phyloP scores from a whole-genome alignment of 2,888 invertebrate genomes.

The Ophion ellenae region DNA sequence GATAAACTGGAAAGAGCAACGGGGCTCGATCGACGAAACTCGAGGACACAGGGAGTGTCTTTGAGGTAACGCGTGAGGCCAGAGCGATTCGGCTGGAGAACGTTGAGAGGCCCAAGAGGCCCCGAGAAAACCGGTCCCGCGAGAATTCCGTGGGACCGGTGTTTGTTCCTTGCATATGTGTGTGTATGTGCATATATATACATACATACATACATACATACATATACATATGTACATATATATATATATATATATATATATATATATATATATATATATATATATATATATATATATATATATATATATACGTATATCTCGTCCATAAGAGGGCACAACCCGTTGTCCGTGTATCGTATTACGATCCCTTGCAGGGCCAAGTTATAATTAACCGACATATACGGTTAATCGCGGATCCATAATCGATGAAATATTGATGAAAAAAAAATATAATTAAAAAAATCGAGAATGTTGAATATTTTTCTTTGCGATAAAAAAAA shows the following conservation, averaged over 20 bases:
- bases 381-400: conserved; percentile 57
- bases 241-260: background rate
- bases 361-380: conserved; percentile 41
- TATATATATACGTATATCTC: background rate
- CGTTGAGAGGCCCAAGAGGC: conserved; percentile 39
- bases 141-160: conserved; percentile 64
- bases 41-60: conserved; percentile 48
- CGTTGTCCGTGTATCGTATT: conserved; percentile 47
- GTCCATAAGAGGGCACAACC: conserved; percentile 14
- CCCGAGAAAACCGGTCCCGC: conserved; percentile 59
- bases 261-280: too few relatives aligned
- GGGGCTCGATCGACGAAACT: conserved; percentile 20
- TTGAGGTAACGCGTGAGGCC: conserved; percentile 40
- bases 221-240: background rate
- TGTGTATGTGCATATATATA: background rate
- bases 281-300: too few relatives aligned
- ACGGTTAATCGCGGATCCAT: conserved; percentile 46
- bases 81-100: conserved; percentile 52
- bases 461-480: background rate
- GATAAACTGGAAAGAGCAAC: conserved; percentile 33
- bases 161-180: conserved; percentile 26
- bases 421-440: conserved; percentile 32
- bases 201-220: background rate
- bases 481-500: conserved; percentile 14
- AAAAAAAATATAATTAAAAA: conserved; percentile 1